These are phyloP conservation scores for Synanthedon formicaeformis DNA, from an alignment of 2,888 invertebrate species.

Conservation along the genomic window DNA sequence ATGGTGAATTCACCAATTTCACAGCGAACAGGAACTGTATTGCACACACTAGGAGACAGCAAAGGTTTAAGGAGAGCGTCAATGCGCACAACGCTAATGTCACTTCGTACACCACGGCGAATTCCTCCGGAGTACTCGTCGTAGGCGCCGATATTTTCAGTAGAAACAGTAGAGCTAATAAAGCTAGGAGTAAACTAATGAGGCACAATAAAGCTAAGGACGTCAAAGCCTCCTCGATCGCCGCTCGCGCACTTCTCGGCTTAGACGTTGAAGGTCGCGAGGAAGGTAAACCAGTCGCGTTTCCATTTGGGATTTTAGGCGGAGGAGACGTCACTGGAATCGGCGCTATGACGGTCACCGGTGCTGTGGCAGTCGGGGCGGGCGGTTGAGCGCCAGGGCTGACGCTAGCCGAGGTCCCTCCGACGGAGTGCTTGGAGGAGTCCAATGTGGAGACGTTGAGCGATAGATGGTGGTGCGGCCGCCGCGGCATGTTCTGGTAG, in stretches of 20 bases:
- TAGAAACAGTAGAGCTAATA: conserved; percentile 86
- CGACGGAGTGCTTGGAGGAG: conserved; percentile 74
- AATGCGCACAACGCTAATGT: conserved; percentile 90
- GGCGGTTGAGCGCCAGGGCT: conserved; percentile 66
- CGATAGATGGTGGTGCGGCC: conserved; percentile 73
- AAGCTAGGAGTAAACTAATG: conserved; percentile 84
- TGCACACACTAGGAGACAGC: conserved; percentile 92
- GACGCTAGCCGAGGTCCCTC: conserved; percentile 68
- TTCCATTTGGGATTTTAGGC: conserved; percentile 63
- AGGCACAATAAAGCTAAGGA: conserved; percentile 88
- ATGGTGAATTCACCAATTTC: conserved; percentile 88
- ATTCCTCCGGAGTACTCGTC: conserved; percentile 78
- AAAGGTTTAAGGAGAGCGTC: conserved; percentile 88
- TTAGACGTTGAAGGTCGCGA: conserved; percentile 40
- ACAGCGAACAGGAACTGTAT: conserved; percentile 95
- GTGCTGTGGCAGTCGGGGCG: conserved; percentile 16
- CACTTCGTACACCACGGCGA: conserved; percentile 91
- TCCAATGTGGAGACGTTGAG: conserved; percentile 77
- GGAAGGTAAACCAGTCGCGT: conserved; percentile 66
- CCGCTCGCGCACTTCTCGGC: conserved; percentile 43
- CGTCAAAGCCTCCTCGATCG: conserved; percentile 80
- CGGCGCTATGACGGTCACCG: conserved; percentile 35
- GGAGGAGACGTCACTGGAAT: conserved; percentile 49
- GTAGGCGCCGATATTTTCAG: conserved; percentile 83
- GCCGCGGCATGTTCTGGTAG: conserved; percentile 70